phyloP scores from a whole-genome alignment of 2,797 vertebrate genomes.

The Artibeus jamaicensis region DNA sequence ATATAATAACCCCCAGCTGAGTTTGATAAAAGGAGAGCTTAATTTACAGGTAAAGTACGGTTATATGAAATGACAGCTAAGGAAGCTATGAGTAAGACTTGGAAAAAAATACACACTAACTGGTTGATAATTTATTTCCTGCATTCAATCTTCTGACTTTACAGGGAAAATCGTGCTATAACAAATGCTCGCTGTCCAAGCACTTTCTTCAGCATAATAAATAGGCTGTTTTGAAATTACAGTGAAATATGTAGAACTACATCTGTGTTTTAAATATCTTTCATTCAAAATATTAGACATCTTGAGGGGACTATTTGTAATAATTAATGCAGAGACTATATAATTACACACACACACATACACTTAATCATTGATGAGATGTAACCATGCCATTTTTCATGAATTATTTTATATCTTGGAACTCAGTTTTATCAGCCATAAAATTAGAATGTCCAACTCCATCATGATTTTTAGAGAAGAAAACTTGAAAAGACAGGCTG shows the following conservation, averaged over 20 bases:
- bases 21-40: constrained; percentile 67
- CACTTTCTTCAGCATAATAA: constrained; percentile 27
- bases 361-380: neutral
- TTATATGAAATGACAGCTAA: constrained; percentile 66
- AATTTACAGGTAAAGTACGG: constrained; percentile 55
- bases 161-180: constrained; percentile 34
- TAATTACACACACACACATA: neutral
- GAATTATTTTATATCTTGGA: neutral
- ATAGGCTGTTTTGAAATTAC: constrained; percentile 1
- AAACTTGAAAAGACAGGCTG: neutral
- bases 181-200: constrained; percentile 7
- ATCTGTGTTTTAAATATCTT: constrained; percentile 20
- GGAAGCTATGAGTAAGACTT: constrained; percentile 54
- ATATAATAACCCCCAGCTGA: constrained; percentile 64
- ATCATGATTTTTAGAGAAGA: neutral
- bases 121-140: constrained; percentile 64
- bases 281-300: neutral
- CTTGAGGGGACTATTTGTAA: neutral
- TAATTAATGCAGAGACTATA: neutral
- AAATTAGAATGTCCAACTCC: neutral
- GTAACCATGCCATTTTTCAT: neutral
- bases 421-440: neutral
- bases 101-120: neutral
- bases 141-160: constrained; percentile 56
- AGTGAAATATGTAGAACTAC: neutral